Evolutionary conservation across 2,888 invertebrate genomes (phyloP), one percentile per base, ranked within the genome.

Genomic region (Cephus rjabovi): DNA sequence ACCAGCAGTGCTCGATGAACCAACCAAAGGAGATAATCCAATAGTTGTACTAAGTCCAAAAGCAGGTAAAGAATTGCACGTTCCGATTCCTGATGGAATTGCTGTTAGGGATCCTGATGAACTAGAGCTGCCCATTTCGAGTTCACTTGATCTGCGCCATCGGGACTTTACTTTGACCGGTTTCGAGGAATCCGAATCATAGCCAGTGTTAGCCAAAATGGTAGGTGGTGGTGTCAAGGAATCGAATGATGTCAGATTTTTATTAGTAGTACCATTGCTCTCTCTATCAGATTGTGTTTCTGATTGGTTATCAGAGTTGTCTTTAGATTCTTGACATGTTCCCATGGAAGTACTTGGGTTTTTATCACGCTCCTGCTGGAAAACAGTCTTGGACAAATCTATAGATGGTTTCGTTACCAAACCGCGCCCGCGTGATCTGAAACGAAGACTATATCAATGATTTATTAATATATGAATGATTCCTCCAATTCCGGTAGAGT

Each of bases 121-220:
- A 77, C 82, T 82, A 11, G 88, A 86, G 74, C 89, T 87, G 56
- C 91, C 91, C 95, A 95, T 95, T 90, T 96, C 96, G 78, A 96
- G 91, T 87, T 96, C 96, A 90, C 95, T 95, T 1, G 95, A 96
- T 81, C 96, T 92, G 79, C 96, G 92, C 96, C 96, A 96, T 15
- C 96, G 93, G 15, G 96, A 96, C 88, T 96, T 96, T 0, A 96
- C 96, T 92, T 96, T 96, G 0, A 96, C 95, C 1, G 96, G 96
- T 92, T 95, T 95, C 77, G 90, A 89, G 4, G 90, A 89, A 73
- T 91, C 91, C 1, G 91, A 91, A 76, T 90, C 90, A 70, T 90
- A 91, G 35, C 89, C 89, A 30, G 88, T 84, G 12, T 83, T 80
- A 31, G 85, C 85, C 40, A 86, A 83, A 73, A 80, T 83, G 33